phyloP scores from a whole-genome alignment of 2,888 invertebrate genomes.

The Cosmorhoe ocellata region DNA sequence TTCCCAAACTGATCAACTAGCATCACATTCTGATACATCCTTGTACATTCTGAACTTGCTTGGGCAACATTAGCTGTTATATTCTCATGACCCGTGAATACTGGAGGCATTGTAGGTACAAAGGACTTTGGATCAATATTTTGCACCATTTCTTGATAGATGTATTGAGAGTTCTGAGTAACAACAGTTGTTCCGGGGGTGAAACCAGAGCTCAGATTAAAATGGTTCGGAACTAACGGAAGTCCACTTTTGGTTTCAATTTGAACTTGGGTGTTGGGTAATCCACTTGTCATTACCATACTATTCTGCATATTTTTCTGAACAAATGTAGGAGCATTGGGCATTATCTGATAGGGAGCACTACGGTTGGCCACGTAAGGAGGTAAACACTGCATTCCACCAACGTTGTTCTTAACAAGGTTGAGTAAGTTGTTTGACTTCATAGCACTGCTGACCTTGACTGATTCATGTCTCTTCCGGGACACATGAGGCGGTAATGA shows the following conservation, averaged over 20 bases:
- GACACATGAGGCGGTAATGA: conserved; percentile 42
- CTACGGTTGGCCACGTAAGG: conserved; percentile 51
- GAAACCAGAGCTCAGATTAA: conserved; percentile 58
- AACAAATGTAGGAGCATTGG: conserved; percentile 64
- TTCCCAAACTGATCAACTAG: conserved; percentile 75
- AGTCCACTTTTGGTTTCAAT: conserved; percentile 55
- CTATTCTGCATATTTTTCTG: conserved; percentile 74
- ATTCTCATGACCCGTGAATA: conserved; percentile 61
- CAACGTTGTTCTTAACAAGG: conserved; percentile 64
- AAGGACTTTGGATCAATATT: conserved; percentile 72
- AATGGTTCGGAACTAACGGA: conserved; percentile 55
- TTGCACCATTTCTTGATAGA: conserved; percentile 77
- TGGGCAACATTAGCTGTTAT: conserved; percentile 61
- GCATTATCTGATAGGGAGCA: conserved; percentile 45
- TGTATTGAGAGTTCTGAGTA: conserved; percentile 74
- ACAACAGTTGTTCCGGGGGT: conserved; percentile 72
- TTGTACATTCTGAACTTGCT: conserved; percentile 48
- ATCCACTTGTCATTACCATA: conserved; percentile 65
- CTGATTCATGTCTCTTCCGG: conserved; percentile 56
- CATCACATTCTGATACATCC: conserved; percentile 76
- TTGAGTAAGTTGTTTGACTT: conserved; percentile 63
- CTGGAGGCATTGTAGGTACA: conserved; percentile 64
- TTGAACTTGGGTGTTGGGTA: conserved; percentile 53
- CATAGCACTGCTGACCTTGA: conserved; percentile 53
- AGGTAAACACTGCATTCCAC: conserved; percentile 46